phyloP scores from a whole-genome alignment of 1,140 invertebrate species.

The Pseudomyrmex pallidus region DNA sequence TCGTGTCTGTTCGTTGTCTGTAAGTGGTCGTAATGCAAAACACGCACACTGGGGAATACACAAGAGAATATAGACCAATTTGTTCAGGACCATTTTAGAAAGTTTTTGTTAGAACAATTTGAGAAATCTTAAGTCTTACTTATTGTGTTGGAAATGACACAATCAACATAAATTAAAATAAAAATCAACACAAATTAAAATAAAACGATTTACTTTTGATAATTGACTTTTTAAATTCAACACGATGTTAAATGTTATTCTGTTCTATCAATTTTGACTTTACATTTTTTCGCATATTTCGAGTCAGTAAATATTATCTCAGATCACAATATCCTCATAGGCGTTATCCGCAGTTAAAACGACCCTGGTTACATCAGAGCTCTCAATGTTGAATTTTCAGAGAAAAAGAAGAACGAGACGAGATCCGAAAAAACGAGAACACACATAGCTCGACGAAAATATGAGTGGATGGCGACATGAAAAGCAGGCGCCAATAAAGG shows the following conservation, averaged over 20 bases:
- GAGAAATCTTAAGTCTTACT: neutral
- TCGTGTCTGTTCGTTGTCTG: constrained; percentile 60
- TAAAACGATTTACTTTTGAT: neutral
- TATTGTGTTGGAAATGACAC: neutral
- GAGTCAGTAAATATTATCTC: constrained; percentile 28
- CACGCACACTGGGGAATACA: constrained; percentile 71
- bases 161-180: neutral
- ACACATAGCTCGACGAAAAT: constrained; percentile 45
- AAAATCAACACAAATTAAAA: too few relatives aligned
- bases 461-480: constrained; percentile 59
- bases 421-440: constrained; percentile 24
- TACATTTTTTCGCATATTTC: neutral
- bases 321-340: constrained; percentile 13
- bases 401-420: constrained; percentile 58
- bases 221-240: neutral
- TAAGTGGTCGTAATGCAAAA: constrained; percentile 51
- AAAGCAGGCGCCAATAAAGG: constrained; percentile 62
- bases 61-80: constrained; percentile 76
- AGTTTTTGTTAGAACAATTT: neutral
- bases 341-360: constrained; percentile 53
- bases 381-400: constrained; percentile 75
- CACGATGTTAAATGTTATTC: neutral
- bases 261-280: constrained; percentile 4
- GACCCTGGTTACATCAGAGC: constrained; percentile 63
- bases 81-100: constrained; percentile 59